A percentile compares a stretch with the other conserved stretches of the same genome.
These are phyloP conservation scores for Notodonta ziczac DNA, from an alignment of 2,888 invertebrate genomes.

Conservation along the genomic window DNA sequence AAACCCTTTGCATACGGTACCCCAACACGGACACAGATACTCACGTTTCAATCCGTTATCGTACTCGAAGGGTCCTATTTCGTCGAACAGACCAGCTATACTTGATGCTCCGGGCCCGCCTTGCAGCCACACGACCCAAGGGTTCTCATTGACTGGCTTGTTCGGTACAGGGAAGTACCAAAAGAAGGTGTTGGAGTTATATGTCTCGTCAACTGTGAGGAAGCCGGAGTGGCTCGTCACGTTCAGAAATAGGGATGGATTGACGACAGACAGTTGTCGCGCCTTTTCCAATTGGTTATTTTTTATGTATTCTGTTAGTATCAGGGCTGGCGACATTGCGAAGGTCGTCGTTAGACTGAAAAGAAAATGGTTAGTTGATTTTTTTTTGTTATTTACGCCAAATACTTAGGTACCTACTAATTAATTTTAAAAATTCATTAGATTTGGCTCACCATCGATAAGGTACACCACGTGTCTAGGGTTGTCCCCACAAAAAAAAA, in stretches of 20 bases:
- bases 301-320: slow-evolving; percentile 61
- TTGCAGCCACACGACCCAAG: slow-evolving; percentile 93
- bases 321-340: slow-evolving; percentile 48
- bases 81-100: slow-evolving; percentile 65
- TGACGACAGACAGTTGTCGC: slow-evolving; percentile 53
- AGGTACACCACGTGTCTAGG: too few species aligned
- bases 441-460: too few species aligned
- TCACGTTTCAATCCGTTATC: slow-evolving; percentile 15
- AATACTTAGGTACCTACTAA: too few species aligned
- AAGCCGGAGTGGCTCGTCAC: slow-evolving; percentile 79
- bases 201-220: slow-evolving; percentile 88
- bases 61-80: slow-evolving; percentile 70
- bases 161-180: slow-evolving; percentile 90
- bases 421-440: too few species aligned
- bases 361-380: slow-evolving; percentile 15
- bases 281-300: slow-evolving; percentile 53
- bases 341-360: slow-evolving; percentile 40
- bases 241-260: slow-evolving; percentile 59
- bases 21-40: background rate
- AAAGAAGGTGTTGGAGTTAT: slow-evolving; percentile 91
- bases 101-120: slow-evolving; percentile 93
- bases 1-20: too few species aligned
- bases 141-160: slow-evolving; percentile 70
- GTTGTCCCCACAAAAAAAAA: too few species aligned
- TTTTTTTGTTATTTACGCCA: background rate